Conservation (phyloP, 2,888 invertebrate species). For the Sphinx pinastri region DNA sequence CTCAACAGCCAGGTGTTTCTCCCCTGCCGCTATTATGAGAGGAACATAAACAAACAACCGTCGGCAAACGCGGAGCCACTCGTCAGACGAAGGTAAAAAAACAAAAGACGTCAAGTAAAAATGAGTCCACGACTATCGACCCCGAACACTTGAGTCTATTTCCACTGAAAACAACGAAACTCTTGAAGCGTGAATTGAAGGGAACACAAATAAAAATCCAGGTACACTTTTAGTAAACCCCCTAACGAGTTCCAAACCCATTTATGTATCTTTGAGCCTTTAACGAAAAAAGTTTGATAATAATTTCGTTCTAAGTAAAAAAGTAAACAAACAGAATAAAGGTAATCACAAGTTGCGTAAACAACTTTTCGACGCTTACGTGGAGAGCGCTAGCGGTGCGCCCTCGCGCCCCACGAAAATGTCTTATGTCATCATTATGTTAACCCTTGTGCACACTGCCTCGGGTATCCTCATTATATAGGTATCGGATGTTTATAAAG, state of each 20-base stretch:
- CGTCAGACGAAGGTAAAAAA: background rate
- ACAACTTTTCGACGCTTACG: slow-evolving; percentile 72
- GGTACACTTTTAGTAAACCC: slow-evolving; percentile 58
- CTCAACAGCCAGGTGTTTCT: too few relatives aligned
- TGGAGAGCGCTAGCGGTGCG: slow-evolving; percentile 57
- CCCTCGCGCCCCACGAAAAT: slow-evolving; percentile 49
- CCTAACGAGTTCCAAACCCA: slow-evolving; percentile 64
- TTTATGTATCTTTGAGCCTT: slow-evolving; percentile 73
- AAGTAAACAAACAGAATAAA: slow-evolving; percentile 75
- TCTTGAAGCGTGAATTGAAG: slow-evolving; percentile 40
- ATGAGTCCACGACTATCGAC: slow-evolving; percentile 8
- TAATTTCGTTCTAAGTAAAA: slow-evolving; percentile 76
- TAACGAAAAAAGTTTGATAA: slow-evolving; percentile 78
- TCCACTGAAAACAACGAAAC: slow-evolving; percentile 31
- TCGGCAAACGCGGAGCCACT: background rate
- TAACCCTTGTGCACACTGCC: slow-evolving; percentile 8
- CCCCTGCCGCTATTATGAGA: background rate
- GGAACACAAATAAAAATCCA: slow-evolving; percentile 52
- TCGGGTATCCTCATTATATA: background rate
- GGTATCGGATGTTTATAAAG: background rate
- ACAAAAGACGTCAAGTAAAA: background rate
- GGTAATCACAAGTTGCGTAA: slow-evolving; percentile 81
- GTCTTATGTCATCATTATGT: slow-evolving; percentile 44
- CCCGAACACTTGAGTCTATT: slow-evolving; percentile 14
- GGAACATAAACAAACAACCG: background rate